phyloP scores from a whole-genome alignment of 2,888 invertebrate genomes.

The Opisthograptis luteolata region DNA sequence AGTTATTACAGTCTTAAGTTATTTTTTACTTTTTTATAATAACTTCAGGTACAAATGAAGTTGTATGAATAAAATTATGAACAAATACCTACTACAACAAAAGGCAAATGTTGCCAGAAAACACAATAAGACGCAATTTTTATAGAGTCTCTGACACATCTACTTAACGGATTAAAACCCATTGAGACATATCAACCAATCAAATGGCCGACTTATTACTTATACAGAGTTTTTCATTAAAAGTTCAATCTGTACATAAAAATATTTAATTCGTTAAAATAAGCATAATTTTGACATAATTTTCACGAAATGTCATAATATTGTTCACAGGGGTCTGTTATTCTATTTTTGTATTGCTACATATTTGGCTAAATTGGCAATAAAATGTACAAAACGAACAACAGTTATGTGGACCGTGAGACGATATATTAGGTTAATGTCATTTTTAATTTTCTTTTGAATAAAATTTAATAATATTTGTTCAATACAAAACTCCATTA shows the following conservation, averaged over 20 bases:
- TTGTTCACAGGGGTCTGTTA: slow-evolving; percentile 40
- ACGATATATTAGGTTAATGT: neutral
- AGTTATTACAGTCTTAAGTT: no score
- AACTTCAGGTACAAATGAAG: neutral
- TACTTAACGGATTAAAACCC: neutral
- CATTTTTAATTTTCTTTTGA: no score
- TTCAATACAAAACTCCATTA: no score
- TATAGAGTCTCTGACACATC: slow-evolving; percentile 6
- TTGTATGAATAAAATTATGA: slow-evolving; percentile 39
- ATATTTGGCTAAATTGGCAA: slow-evolving; percentile 7
- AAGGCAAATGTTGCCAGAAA: slow-evolving; percentile 27
- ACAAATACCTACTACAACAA: slow-evolving; percentile 21
- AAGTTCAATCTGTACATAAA: slow-evolving; percentile 41
- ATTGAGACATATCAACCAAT: slow-evolving; percentile 3
- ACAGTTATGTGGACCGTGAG: slow-evolving; percentile 10
- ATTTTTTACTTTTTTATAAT: neutral
- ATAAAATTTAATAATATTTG: no score
- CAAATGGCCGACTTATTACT: slow-evolving; percentile 6
- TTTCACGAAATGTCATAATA: slow-evolving; percentile 49
- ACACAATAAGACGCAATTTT: slow-evolving; percentile 26
- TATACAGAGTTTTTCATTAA: slow-evolving; percentile 21
- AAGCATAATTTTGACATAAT: slow-evolving; percentile 51
- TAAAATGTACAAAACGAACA: slow-evolving; percentile 7
- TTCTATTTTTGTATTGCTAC: slow-evolving; percentile 23
- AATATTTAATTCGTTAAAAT: slow-evolving; percentile 37